Evolutionary conservation across 1,140 invertebrate genomes (phyloP), one percentile per base, ranked within the genome.

Genomic region (Drosophila teissieri): DNA sequence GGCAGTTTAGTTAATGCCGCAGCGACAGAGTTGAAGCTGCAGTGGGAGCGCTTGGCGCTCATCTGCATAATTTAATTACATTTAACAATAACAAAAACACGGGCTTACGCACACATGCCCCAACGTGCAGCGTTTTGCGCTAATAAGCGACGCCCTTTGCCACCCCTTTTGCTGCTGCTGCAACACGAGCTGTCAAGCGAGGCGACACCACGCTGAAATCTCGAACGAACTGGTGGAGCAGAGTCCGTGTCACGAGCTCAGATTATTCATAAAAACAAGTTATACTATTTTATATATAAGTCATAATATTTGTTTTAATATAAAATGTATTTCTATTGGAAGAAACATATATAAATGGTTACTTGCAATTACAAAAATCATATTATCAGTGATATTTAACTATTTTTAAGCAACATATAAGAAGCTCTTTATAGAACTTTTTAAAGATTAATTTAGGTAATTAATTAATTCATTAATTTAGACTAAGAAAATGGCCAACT

Each of bases 1-100:
- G 81, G 19, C 67, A 80, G 75, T 80, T 85, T 77, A 63, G 65
- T 83, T 84, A 72, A 84, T 79, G 73, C 64, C 58, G 44, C 52
- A 40, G 17, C 40, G 42, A 27, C 61, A 15, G 31, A 57, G 39
- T 54, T 69, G 57, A 37, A 60, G 45, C 17, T 57, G n/a, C 44
- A 12, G 10, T 2, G 61, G 15, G 61, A 27, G 42, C 39, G 70
- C 76, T 55, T 62, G 58, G 77, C 68, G 81, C 82, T 86, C 82
- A 86, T 86, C 83, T 86, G 82, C 82, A 86, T 86, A 86, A 86
- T 86, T 86, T 86, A 86, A 86, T 86, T 86, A 86, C 78, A 86
- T 86, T 86, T 52, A 86, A 86, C 83, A 86, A 86, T 82, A 86
- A 86, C 82, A 86, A 86, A 75, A 75, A 75, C 70, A 78, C 63